phyloP scores from a whole-genome alignment of 2,888 invertebrate species.

The Aelia acuminata region DNA sequence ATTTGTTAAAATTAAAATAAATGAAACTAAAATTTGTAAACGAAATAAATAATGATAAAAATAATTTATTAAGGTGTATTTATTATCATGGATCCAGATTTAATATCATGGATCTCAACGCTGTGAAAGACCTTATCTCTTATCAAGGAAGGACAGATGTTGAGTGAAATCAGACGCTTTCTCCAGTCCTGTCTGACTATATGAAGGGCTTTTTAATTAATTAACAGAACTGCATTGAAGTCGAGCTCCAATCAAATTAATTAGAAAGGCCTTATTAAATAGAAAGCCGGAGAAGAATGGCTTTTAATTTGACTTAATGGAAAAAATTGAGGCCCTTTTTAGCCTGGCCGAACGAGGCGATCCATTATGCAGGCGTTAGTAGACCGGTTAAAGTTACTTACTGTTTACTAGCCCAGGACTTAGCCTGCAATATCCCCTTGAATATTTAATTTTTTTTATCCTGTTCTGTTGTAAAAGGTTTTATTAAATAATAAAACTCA shows the following conservation, averaged over 20 bases:
- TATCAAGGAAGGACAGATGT: background rate
- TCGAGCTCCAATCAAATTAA: conserved; percentile 39
- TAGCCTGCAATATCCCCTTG: background rate
- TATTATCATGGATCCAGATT: background rate
- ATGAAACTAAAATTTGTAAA: no score
- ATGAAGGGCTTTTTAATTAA: conserved; percentile 28
- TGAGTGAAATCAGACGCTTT: conserved; percentile 12
- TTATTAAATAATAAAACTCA: background rate
- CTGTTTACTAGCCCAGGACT: background rate
- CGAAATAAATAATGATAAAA: no score
- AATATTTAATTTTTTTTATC: background rate
- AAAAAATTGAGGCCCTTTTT: conserved; percentile 26
- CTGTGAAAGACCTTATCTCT: background rate
- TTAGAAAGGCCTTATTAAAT: conserved; percentile 41
- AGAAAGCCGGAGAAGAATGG: conserved; percentile 30
- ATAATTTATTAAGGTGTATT: background rate
- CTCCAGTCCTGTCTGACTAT: conserved; percentile 21
- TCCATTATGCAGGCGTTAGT: background rate
- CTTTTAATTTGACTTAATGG: conserved; percentile 46
- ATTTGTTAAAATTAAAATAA: no score
- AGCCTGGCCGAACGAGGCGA: background rate
- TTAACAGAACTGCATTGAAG: conserved; percentile 49
- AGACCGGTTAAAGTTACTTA: background rate
- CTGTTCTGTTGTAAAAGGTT: background rate
- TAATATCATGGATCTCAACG: background rate